A percentile compares a stretch with the other conserved stretches of the same genome.
phyloP scores from a whole-genome alignment of 64 coral and sea anemone species.

The Stichodactyla mertensii region DNA sequence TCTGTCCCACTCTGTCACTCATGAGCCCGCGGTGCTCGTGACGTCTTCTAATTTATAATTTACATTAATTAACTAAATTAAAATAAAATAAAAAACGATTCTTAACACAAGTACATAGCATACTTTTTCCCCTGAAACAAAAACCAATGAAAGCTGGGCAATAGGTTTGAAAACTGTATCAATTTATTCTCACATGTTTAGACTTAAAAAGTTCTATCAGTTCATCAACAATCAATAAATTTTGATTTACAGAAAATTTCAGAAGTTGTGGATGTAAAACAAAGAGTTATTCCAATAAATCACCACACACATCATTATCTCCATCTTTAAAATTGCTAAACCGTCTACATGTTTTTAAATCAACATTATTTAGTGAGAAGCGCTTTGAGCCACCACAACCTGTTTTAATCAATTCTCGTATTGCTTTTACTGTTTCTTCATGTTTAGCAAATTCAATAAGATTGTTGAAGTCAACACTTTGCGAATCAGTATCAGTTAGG shows the following conservation, averaged over 20 bases:
- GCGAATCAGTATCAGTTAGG: background rate
- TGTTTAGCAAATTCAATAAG: background rate
- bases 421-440: slow-evolving; percentile 2
- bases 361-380: background rate
- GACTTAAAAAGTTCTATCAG: background rate
- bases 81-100: no score
- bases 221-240: background rate
- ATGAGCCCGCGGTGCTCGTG: no score
- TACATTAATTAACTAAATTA: no score
- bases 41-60: no score
- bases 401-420: background rate
- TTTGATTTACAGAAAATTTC: background rate
- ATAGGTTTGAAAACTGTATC: background rate
- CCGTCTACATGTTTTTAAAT: background rate
- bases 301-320: background rate
- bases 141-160: no score
- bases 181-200: background rate
- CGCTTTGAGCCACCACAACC: background rate
- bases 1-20: no score
- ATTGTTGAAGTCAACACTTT: background rate
- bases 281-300: background rate
- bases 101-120: no score
- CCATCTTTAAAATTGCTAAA: background rate
- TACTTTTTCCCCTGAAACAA: no score
- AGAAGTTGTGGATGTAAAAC: background rate